Conservation (phyloP, 2,113 vertebrate genomes). For the Theristicus caerulescens region DNA sequence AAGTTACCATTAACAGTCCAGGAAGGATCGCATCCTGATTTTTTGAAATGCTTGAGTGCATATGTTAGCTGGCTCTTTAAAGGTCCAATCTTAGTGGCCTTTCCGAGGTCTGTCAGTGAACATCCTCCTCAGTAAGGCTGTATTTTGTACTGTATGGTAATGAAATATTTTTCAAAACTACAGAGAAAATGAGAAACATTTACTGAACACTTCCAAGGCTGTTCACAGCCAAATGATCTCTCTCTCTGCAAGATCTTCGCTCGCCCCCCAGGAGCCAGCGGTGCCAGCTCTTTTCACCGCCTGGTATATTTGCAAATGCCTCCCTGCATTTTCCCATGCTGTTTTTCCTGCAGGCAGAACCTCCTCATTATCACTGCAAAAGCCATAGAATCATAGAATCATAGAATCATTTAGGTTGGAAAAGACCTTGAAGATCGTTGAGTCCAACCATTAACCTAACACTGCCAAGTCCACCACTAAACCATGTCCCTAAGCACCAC, state of each 20-base stretch:
- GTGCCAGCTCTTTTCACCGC: background rate
- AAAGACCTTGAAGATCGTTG: too few relatives aligned
- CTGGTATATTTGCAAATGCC: background rate
- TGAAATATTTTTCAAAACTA: background rate
- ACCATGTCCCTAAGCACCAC: too few relatives aligned
- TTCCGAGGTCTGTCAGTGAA: background rate
- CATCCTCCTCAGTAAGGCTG: background rate
- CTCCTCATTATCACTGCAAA: background rate
- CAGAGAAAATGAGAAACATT: background rate
- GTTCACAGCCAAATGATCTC: background rate
- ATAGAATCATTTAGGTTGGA: too few relatives aligned
- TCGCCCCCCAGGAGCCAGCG: background rate
- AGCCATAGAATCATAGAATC: background rate
- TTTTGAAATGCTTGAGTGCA: background rate
- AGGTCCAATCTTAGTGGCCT: background rate
- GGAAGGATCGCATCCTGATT: background rate
- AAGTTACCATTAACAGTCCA: background rate
- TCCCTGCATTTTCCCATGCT: background rate
- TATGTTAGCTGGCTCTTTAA: background rate
- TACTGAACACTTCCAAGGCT: background rate
- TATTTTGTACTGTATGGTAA: background rate
- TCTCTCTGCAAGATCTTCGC: background rate
- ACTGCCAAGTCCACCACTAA: too few relatives aligned
- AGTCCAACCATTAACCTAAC: too few relatives aligned
- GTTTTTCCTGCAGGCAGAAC: background rate